These are phyloP conservation scores for Oreochromis spilurus DNA, from an alignment of 2,113 vertebrate genomes.

Conservation along the genomic window DNA sequence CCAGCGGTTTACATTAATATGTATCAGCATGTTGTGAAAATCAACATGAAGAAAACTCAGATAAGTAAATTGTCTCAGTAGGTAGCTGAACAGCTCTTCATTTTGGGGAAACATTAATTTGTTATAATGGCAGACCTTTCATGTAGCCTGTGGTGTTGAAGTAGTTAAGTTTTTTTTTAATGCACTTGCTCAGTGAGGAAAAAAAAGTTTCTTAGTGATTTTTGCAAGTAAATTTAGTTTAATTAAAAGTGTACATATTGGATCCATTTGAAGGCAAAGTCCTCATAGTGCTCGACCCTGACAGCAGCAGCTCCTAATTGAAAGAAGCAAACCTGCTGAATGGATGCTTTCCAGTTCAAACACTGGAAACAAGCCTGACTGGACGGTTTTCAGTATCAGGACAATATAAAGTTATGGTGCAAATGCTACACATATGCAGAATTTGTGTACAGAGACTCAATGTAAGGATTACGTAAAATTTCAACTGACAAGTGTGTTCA, in stretches of 20 bases:
- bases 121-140: not conserved
- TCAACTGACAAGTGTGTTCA: not conserved
- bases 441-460: not conserved
- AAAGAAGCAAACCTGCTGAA: slow-evolving; percentile 26
- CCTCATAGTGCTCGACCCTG: not conserved
- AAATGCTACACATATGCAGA: not conserved
- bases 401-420: not conserved
- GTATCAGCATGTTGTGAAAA: not conserved
- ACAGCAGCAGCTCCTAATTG: slow-evolving; percentile 8
- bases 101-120: not conserved
- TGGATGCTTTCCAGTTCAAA: slow-evolving; percentile 5
- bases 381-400: not conserved
- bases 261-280: not conserved
- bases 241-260: not conserved
- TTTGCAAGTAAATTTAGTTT: not conserved
- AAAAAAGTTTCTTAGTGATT: not conserved
- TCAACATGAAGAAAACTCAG: not conserved
- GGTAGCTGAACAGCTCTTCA: not conserved
- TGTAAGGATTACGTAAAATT: not conserved
- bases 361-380: slow-evolving; percentile 6
- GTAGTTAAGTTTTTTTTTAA: not conserved
- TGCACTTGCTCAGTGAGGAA: accelerated
- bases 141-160: not conserved
- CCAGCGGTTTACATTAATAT: not conserved
- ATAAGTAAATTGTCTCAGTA: not conserved